Evolutionary conservation across 2,113 vertebrate species (phyloP).

Genomic region (Lutjanus erythropterus): DNA sequence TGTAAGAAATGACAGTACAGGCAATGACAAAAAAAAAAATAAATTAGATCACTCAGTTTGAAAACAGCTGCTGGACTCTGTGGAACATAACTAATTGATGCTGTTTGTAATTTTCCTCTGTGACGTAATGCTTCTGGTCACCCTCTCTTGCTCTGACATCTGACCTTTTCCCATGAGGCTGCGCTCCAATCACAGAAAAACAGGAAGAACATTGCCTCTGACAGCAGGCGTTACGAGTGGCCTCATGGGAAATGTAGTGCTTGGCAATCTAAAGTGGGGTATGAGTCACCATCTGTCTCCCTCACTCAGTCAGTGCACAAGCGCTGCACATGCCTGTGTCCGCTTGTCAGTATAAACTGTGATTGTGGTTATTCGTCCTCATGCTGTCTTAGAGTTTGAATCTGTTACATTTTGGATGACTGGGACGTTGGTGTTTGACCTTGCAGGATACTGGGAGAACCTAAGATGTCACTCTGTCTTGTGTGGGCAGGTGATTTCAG

Average conservation of each 20-base stretch:
- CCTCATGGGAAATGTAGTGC: slow-evolving; percentile 85
- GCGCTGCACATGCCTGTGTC: slow-evolving; percentile 40
- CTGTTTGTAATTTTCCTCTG: slow-evolving; percentile 31
- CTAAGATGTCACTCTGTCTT: slow-evolving; percentile 32
- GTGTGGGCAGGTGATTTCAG: slow-evolving; percentile 18
- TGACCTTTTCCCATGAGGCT: slow-evolving; percentile 73
- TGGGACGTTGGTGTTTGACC: slow-evolving; percentile 66
- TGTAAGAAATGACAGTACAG: neutral
- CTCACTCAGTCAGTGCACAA: slow-evolving; percentile 66
- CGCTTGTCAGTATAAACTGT: slow-evolving; percentile 20
- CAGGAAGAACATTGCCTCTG: slow-evolving; percentile 80
- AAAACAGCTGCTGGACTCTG: slow-evolving; percentile 21
- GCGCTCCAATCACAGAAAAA: slow-evolving; percentile 76
- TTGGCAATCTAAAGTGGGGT: slow-evolving; percentile 75
- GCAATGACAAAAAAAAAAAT: neutral
- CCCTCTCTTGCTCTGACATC: slow-evolving; percentile 61
- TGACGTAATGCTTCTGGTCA: slow-evolving; percentile 54
- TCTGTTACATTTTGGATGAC: slow-evolving; percentile 52
- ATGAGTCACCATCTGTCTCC: slow-evolving; percentile 83
- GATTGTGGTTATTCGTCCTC: slow-evolving; percentile 34
- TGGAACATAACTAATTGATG: slow-evolving; percentile 32
- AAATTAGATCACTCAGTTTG: slow-evolving; percentile 1
- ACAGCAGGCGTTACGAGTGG: slow-evolving; percentile 78
- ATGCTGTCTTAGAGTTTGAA: slow-evolving; percentile 37
- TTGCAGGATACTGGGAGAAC: slow-evolving; percentile 48